A percentile compares a stretch with the other conserved stretches of the same genome.
These are phyloP conservation scores for Mugil cephalus DNA, from an alignment of 2,113 vertebrate species.

Conservation along the genomic window DNA sequence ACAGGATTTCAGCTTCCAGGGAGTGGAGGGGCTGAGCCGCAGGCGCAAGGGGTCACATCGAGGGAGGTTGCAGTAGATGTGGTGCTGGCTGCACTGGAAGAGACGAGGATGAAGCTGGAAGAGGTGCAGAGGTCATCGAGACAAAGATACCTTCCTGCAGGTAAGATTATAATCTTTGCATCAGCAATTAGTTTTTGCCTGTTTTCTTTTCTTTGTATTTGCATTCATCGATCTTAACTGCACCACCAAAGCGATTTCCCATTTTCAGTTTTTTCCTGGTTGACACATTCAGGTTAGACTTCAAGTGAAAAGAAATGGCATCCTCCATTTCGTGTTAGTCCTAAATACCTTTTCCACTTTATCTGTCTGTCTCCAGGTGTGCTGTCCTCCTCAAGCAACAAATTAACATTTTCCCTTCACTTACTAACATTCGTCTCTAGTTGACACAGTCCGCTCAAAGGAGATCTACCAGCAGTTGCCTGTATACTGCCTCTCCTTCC, in stretches of 20 bases:
- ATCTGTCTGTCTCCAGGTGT: conserved; percentile 33
- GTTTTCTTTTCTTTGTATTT: conserved; percentile 25
- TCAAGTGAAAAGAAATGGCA: conserved; percentile 33
- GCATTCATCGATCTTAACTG: conserved; percentile 8
- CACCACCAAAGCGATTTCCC: conserved; percentile 8
- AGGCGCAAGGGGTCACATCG: conserved; percentile 53
- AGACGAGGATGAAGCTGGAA: conserved; percentile 78
- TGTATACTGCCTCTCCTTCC: no score
- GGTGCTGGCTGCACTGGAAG: conserved; percentile 72
- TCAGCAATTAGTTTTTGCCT: conserved; percentile 24
- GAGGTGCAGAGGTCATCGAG: conserved; percentile 69
- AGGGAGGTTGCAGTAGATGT: conserved; percentile 33
- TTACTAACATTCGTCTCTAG: conserved; percentile 2
- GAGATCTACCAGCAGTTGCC: no score
- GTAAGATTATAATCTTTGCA: conserved; percentile 78
- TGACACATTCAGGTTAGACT: conserved; percentile 59
- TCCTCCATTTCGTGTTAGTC: conserved; percentile 7
- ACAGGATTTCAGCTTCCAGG: conserved; percentile 56
- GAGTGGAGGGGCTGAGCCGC: background rate
- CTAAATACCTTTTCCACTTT: conserved; percentile 42
- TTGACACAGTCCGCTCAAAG: background rate
- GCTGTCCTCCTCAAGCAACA: conserved; percentile 31
- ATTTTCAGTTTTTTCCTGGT: background rate
- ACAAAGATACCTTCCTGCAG: conserved; percentile 86
- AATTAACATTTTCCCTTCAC: conserved; percentile 12